These are phyloP conservation scores for Macrobrachium nipponense DNA, from an alignment of 1,140 invertebrate genomes.

Conservation along the genomic window DNA sequence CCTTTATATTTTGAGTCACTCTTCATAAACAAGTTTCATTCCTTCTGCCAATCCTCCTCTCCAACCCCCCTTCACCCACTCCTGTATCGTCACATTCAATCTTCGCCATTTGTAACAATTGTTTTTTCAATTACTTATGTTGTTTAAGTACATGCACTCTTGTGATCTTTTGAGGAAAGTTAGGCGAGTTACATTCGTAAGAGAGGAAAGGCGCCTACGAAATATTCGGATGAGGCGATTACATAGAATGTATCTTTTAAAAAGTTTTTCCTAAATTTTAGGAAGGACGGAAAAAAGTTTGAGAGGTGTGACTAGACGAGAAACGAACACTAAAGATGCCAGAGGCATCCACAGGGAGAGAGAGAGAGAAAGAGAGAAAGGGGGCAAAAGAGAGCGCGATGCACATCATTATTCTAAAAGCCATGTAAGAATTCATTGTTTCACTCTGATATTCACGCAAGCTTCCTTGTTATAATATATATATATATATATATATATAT, in stretches of 20 bases:
- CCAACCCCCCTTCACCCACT: neutral
- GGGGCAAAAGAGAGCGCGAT: neutral
- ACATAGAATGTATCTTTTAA: conserved; percentile 33
- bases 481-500: no score
- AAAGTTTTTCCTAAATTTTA: conserved; percentile 30
- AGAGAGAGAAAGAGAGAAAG: conserved; percentile 11
- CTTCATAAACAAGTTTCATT: no score
- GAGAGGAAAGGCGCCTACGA: neutral
- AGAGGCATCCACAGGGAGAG: neutral
- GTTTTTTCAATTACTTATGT: neutral
- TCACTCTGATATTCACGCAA: no score
- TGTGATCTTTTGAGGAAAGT: conserved; percentile 4
- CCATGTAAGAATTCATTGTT: no score
- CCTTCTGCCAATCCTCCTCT: no score
- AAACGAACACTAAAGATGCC: conserved; percentile 1
- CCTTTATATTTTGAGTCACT: no score
- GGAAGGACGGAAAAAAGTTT: conserved; percentile 40
- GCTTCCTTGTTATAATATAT: no score
- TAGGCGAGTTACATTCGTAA: neutral
- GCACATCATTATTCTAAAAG: no score
- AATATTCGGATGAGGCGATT: conserved; percentile 32
- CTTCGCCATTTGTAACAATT: no score
- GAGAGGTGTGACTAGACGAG: conserved; percentile 7
- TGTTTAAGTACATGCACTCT: neutral
- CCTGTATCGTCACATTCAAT: neutral